Evolutionary conservation across 2,113 vertebrate genomes (phyloP), one percentile per base, ranked within the genome.

Genomic region (Phalacrocorax aristotelis): DNA sequence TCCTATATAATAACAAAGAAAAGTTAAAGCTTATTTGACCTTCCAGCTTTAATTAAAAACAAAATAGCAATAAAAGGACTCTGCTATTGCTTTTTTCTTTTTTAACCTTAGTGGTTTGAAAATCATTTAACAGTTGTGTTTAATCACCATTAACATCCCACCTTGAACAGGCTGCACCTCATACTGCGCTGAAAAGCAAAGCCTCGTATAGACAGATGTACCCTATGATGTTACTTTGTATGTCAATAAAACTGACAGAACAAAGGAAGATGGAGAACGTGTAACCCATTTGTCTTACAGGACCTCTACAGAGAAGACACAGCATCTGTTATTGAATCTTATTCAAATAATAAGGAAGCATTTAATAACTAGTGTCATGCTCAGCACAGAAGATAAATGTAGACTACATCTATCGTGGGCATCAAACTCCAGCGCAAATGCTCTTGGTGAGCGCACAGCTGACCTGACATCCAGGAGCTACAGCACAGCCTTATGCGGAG

Each of bases 201-300:
- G 46, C 54, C 57, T 94, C 10, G 1, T 90, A 90, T 34, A 98
- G 94, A 88, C 74, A 93, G 65, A 89, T 79, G 79, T 87, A 89
- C 36, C 93, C 84, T 75, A 27, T 83, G 68, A 65, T 79, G 72
- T 25, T 49, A 90, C 65, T 92, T 90, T 84, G 29, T 85, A 65
- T 40, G 91, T 96, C 95, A 97, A 93, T 92, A 89, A 89, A 95
- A 77, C 58, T 95, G 93, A 94, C 89, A 96, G 87, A 96, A 93
- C 65, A 97, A 93, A 97, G 78, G 89, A 90, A 92, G 71, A 89
- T 3, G 3, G 51, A 93, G 69, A 94, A 92, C 26, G 2, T 64
- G 83, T 71, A 95, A 97, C 90, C 89, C 71, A 95, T 95, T 95
- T 96, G 84, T 95, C 70, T 91, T 96, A 89, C 79, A 96, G 76